phyloP scores from a whole-genome alignment of 2,113 vertebrate genomes.

The Glaucidium brasilianum region DNA sequence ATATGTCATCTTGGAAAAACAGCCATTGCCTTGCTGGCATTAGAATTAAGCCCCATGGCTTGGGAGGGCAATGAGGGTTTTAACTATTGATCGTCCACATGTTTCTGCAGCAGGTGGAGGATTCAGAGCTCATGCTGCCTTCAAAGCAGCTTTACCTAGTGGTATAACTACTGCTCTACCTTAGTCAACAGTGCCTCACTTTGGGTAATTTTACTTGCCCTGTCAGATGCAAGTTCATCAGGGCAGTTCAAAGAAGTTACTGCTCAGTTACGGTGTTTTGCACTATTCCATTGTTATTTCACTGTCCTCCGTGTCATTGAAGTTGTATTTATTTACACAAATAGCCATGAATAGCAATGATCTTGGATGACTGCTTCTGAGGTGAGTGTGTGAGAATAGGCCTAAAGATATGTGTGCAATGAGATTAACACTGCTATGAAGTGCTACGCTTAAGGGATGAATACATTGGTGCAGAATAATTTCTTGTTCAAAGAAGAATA shows the following conservation, averaged over 20 bases:
- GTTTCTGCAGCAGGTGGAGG: background rate
- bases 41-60: background rate
- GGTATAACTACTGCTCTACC: background rate
- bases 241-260: background rate
- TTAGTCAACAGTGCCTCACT: background rate
- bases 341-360: slow-evolving; percentile 62
- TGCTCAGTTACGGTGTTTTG: background rate
- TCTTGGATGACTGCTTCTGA: slow-evolving; percentile 55
- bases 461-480: slow-evolving; percentile 14
- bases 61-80: background rate
- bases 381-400: slow-evolving; percentile 31
- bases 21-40: background rate
- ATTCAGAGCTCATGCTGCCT: background rate
- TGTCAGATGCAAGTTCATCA: background rate
- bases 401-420: slow-evolving; percentile 30
- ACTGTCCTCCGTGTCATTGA: slow-evolving; percentile 7
- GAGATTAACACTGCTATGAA: background rate
- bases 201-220: background rate
- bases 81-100: background rate
- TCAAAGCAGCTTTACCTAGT: background rate
- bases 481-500: background rate
- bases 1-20: background rate
- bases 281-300: background rate
- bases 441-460: background rate
- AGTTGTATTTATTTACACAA: slow-evolving; percentile 37